Percentiles rank a stretch among this genome's conserved stretches.
These are phyloP conservation scores for Myotis brandtii DNA, from an alignment of 2,113 vertebrate species.

Conservation along the genomic window DNA sequence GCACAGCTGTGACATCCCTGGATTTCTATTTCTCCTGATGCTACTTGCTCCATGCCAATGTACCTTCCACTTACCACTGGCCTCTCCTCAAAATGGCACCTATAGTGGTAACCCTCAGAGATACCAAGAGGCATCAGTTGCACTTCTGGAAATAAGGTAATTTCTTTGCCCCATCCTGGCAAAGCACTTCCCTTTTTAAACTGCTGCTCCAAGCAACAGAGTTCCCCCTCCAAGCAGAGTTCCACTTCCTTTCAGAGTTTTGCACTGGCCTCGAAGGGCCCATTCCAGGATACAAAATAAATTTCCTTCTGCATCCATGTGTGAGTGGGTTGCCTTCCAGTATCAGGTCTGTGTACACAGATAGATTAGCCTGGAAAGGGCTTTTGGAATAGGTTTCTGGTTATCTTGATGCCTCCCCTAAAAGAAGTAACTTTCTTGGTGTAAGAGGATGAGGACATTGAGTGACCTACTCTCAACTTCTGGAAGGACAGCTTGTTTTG, in stretches of 20 bases:
- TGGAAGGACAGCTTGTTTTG: conserved; percentile 67
- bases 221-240: conserved; percentile 67
- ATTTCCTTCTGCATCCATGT: conserved; percentile 75
- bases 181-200: conserved; percentile 62
- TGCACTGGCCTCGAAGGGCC: conserved; percentile 62
- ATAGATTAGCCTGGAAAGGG: conserved; percentile 50
- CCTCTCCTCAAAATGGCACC: conserved; percentile 46
- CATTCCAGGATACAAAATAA: conserved; percentile 75
- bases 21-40: conserved; percentile 35
- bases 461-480: conserved; percentile 68
- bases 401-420: conserved; percentile 54
- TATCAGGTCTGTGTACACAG: conserved; percentile 51
- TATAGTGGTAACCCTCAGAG: conserved; percentile 16
- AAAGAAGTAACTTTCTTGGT: conserved; percentile 53
- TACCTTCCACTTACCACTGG: neutral
- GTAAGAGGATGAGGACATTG: conserved; percentile 37
- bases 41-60: neutral
- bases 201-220: conserved; percentile 29
- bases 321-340: conserved; percentile 61
- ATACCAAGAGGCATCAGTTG: neutral
- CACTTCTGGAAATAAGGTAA: conserved; percentile 11
- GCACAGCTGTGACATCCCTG: neutral
- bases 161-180: conserved; percentile 31
- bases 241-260: conserved; percentile 67
- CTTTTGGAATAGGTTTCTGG: neutral